Base-by-base conservation (phyloP, 2,113 vertebrate genomes). In the Rhineura floridana region DNA sequence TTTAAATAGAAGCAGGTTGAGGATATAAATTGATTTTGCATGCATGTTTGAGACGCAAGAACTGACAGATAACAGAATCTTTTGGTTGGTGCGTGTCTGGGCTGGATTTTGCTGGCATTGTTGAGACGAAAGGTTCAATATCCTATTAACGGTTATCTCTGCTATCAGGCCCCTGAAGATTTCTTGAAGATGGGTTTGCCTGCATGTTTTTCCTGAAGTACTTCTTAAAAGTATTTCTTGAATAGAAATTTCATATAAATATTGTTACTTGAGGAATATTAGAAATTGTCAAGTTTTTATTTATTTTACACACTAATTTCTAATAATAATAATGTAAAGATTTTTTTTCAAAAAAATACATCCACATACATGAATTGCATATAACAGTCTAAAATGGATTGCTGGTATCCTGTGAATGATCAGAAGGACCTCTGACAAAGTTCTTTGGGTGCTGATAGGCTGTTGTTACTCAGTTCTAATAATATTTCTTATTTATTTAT, bases 101-200 rank as follows among this genome's bases (percentile, higher is more conserved):
- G 52, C 65, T 89, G 39, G 76, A 81, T 80, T 80, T 67, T 42
- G 39, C 65, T 48, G 50, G 33, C 48, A 79, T 59, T 80, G 77
- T 44, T 78, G 63, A 23, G 23, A 30, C 50, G 48, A 72, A 80
- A 80, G 46, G 52, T 55, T 89, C 76, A 50, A 89, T 73, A 85
- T 79, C 77, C 76, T 73, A 89, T 89, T 85, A 85, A 80, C 62
- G 76, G 78, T 81, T 86, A 76, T 76, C 44, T 81, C 21, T 25
- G 7, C 17, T 36, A 82, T 86, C 59, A 67, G 39, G 36, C 28
- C 78, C 46, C 70, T 79, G 17, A 72, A 67, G 36, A 67, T 81
- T 75, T 80, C 84, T 86, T 42, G 81, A 30, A 76, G 44, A 42
- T 69, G 36, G 30, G 70, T 77, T 73, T 44, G 48, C 48, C 48